Percentiles rank a stretch among this genome's conserved stretches.
Evolutionary conservation across 1,140 invertebrate genomes (phyloP).

Genomic region (Drosophila funebris): DNA sequence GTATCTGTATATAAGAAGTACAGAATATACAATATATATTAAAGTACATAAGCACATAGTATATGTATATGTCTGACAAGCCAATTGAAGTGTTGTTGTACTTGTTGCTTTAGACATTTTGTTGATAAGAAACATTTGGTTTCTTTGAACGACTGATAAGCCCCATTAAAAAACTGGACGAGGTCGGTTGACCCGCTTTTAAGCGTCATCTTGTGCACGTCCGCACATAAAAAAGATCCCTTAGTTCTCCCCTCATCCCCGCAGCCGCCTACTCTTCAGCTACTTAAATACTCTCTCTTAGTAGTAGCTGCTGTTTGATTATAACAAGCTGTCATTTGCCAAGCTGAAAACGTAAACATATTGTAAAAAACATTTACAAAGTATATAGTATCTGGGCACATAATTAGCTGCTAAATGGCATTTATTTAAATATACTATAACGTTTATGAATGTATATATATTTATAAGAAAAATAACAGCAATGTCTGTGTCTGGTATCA

Average conservation of each 20-base stretch:
- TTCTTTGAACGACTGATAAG: slow-evolving; percentile 55
- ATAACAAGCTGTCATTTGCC: slow-evolving; percentile 49
- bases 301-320: slow-evolving; percentile 18
- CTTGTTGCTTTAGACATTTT: slow-evolving; percentile 24
- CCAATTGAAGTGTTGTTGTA: slow-evolving; percentile 15
- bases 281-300: not conserved
- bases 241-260: not conserved
- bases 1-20: not conserved
- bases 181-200: slow-evolving; percentile 57
- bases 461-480: not conserved
- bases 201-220: slow-evolving; percentile 40
- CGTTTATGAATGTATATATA: not conserved
- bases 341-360: slow-evolving; percentile 35
- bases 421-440: slow-evolving; percentile 2
- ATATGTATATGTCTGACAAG: not conserved
- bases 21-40: slow-evolving; percentile 1
- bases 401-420: slow-evolving; percentile 42
- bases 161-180: slow-evolving; percentile 46
- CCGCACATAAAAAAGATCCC: slow-evolving; percentile 27
- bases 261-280: too few relatives aligned
- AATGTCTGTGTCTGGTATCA: slow-evolving; percentile 21
- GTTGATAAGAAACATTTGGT: slow-evolving; percentile 49
- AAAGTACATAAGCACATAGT: not conserved
- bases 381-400: slow-evolving; percentile 1
- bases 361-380: slow-evolving; percentile 10